A percentile compares a stretch with the other conserved stretches of the same genome.
phyloP scores from a whole-genome alignment of 2,888 invertebrate species.

The Trachelus iudaicus region DNA sequence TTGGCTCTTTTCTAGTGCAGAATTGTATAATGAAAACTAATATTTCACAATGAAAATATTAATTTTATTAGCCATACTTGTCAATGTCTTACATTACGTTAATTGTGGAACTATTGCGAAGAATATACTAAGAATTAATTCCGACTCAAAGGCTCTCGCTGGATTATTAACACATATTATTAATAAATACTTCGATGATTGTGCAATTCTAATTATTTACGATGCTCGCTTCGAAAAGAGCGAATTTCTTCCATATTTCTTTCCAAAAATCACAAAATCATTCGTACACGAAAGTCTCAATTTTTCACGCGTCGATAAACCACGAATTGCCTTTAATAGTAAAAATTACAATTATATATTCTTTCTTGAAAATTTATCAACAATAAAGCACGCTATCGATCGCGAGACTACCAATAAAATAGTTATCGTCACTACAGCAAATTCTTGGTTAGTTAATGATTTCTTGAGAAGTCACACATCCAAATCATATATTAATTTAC shows the following conservation, averaged over 20 bases:
- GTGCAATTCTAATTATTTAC: conserved; percentile 76
- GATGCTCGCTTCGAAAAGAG: conserved; percentile 71
- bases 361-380: conserved; percentile 75
- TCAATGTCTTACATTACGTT: neutral
- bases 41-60: neutral
- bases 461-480: conserved; percentile 74
- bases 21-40: neutral
- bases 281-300: neutral
- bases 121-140: neutral
- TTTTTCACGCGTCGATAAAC: neutral
- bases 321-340: conserved; percentile 4
- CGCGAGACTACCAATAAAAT: conserved; percentile 74
- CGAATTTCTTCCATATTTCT: conserved; percentile 50
- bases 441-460: conserved; percentile 81
- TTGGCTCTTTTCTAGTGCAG: conserved; percentile 9
- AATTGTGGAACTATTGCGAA: neutral
- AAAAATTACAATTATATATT: conserved; percentile 76
- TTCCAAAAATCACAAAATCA: conserved; percentile 5
- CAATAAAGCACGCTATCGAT: conserved; percentile 71
- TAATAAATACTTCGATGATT: conserved; percentile 71
- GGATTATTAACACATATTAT: conserved; percentile 72
- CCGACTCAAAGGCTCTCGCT: conserved; percentile 62
- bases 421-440: conserved; percentile 75
- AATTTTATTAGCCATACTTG: neutral
- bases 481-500: conserved; percentile 76